Percentiles rank a stretch among this genome's conserved stretches.
phyloP scores from a whole-genome alignment of 1,140 invertebrate species.

The Drosophila simulans region DNA sequence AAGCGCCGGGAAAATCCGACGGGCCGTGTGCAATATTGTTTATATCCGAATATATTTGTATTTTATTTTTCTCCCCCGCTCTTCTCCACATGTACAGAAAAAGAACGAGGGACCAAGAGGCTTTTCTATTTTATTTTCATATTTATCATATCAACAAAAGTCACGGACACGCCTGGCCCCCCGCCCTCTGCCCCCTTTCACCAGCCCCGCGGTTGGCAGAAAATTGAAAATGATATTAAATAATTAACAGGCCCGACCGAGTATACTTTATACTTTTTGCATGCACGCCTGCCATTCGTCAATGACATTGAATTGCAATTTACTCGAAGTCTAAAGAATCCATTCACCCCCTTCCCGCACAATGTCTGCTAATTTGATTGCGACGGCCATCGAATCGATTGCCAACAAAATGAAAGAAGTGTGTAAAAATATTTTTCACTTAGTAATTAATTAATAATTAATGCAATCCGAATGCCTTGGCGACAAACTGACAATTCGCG shows the following conservation, averaged over 20 bases:
- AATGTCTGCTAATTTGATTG: conserved; percentile 31
- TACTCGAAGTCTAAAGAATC: conserved; percentile 28
- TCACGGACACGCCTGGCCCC: conserved; percentile 72
- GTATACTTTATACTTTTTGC: conserved; percentile 19
- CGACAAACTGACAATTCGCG: conserved; percentile 55
- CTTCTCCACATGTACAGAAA: conserved; percentile 31
- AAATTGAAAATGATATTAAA: conserved; percentile 83
- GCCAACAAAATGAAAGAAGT: conserved; percentile 50
- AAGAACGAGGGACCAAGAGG: conserved; percentile 15
- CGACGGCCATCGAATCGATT: conserved; percentile 51
- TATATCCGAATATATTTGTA: conserved; percentile 77
- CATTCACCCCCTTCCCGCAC: background rate
- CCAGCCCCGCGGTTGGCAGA: conserved; percentile 36
- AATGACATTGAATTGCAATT: conserved; percentile 82
- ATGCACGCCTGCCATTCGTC: conserved; percentile 50
- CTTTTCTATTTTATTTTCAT: conserved; percentile 72
- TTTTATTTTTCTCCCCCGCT: conserved; percentile 65
- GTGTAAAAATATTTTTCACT: conserved; percentile 38
- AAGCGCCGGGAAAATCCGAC: conserved; percentile 37
- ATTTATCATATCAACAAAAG: conserved; percentile 83
- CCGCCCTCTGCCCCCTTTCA: conserved; percentile 5
- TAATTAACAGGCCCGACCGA: conserved; percentile 69
- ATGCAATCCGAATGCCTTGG: conserved; percentile 54
- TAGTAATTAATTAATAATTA: conserved; percentile 75
- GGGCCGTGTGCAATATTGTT: conserved; percentile 85